Conservation (phyloP, 1,140 invertebrate species). For the Drosophila subobscura region DNA sequence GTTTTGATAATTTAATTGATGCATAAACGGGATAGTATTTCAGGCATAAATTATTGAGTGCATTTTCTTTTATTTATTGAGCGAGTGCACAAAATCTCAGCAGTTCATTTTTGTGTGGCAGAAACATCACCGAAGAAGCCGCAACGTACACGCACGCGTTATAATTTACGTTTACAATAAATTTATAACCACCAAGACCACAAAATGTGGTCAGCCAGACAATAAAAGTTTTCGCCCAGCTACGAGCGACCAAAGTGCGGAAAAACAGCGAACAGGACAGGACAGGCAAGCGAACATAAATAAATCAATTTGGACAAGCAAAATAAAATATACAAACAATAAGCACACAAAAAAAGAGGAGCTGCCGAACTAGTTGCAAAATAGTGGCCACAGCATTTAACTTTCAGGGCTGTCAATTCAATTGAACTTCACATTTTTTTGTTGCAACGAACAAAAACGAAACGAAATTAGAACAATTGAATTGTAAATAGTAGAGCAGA, state of each 20-base stretch:
- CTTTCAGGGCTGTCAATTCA: slow-evolving; percentile 74
- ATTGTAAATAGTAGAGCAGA: slow-evolving; percentile 74
- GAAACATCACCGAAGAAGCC: slow-evolving; percentile 7
- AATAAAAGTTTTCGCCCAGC: slow-evolving; percentile 61
- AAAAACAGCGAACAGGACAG: slow-evolving; percentile 36
- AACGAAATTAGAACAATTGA: slow-evolving; percentile 81
- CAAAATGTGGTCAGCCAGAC: slow-evolving; percentile 69
- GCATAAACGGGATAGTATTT: background rate
- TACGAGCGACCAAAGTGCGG: slow-evolving; percentile 27
- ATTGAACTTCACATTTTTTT: slow-evolving; percentile 66
- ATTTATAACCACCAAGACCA: slow-evolving; percentile 73
- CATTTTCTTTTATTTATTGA: background rate
- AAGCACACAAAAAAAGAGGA: background rate
- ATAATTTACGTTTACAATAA: slow-evolving; percentile 77
- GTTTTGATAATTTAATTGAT: background rate
- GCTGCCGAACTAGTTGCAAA: slow-evolving; percentile 39
- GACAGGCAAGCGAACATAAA: slow-evolving; percentile 43
- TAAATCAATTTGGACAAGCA: slow-evolving; percentile 74
- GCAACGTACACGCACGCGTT: slow-evolving; percentile 62
- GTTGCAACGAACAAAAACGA: slow-evolving; percentile 35
- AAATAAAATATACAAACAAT: slow-evolving; percentile 30
- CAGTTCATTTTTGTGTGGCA: no score
- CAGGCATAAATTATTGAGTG: no score
- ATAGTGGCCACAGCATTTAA: slow-evolving; percentile 62
- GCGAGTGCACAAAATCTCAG: no score